Evolutionary conservation across 1,140 invertebrate species (phyloP).

Genomic region (Bactericera cockerelli): DNA sequence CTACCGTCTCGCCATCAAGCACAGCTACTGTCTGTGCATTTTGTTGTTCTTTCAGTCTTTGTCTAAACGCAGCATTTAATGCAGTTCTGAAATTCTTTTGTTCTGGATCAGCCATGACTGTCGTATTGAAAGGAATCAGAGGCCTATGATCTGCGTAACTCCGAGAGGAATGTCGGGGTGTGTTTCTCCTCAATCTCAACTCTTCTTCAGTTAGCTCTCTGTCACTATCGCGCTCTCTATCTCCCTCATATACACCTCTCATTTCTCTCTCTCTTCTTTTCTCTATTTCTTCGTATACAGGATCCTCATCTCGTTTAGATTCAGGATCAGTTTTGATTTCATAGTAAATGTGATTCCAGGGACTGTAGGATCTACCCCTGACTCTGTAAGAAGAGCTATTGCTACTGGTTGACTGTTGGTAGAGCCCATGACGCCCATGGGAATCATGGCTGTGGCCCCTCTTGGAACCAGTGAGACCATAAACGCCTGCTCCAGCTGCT

Average conservation of each 20-base stretch:
- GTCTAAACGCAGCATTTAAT: slow-evolving; percentile 27
- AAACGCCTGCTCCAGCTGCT: not conserved
- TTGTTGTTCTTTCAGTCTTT: slow-evolving; percentile 41
- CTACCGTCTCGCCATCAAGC: slow-evolving; percentile 63
- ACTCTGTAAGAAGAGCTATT: not conserved
- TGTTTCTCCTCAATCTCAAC: slow-evolving; percentile 56
- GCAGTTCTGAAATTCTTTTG: slow-evolving; percentile 26
- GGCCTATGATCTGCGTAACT: slow-evolving; percentile 67
- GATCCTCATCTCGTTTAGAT: slow-evolving; percentile 43
- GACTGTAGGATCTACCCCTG: slow-evolving; percentile 22
- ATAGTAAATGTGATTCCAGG: slow-evolving; percentile 42
- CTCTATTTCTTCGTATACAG: slow-evolving; percentile 68
- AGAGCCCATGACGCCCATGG: not conserved
- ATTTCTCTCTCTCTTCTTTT: slow-evolving; percentile 23
- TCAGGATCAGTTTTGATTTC: slow-evolving; percentile 37
- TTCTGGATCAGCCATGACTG: slow-evolving; percentile 32
- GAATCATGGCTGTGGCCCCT: not conserved
- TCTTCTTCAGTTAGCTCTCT: slow-evolving; percentile 60
- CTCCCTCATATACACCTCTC: slow-evolving; percentile 1
- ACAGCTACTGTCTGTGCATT: slow-evolving; percentile 48
- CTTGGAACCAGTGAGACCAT: too few species aligned
- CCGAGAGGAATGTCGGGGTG: slow-evolving; percentile 54
- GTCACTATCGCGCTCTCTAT: slow-evolving; percentile 23
- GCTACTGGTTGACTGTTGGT: not conserved
- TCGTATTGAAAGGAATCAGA: slow-evolving; percentile 49